A percentile compares a stretch with the other conserved stretches of the same genome.
Conservation (phyloP, 2,113 vertebrate species). For the Dipodomys merriami region DNA sequence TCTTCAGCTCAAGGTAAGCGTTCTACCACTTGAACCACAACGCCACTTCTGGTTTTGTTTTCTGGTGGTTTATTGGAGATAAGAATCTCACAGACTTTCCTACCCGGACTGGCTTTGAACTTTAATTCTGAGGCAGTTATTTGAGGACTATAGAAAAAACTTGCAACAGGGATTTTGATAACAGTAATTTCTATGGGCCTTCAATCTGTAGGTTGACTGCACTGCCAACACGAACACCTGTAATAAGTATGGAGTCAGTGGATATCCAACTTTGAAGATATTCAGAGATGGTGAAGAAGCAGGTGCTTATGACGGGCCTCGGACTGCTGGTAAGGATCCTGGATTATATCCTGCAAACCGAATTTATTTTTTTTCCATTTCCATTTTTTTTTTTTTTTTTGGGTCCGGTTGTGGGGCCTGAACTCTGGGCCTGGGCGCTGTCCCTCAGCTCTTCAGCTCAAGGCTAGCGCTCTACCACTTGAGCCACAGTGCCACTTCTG, state of each 20-base stretch:
- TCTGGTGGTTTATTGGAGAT: too few relatives aligned
- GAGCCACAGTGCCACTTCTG: too few relatives aligned
- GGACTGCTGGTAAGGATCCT: slow-evolving; percentile 91
- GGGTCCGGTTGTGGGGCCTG: background rate
- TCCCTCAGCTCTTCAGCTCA: too few relatives aligned
- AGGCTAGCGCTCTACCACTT: too few relatives aligned
- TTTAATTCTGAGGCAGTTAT: background rate
- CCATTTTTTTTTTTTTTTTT: background rate
- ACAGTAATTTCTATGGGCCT: background rate
- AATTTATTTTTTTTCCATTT: background rate
- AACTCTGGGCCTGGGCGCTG: too few relatives aligned
- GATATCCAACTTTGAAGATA: slow-evolving; percentile 98
- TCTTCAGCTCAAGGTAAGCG: too few relatives aligned
- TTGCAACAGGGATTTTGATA: background rate
- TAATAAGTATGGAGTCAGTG: slow-evolving; percentile 97
- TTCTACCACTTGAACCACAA: too few relatives aligned
- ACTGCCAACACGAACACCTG: slow-evolving; percentile 93
- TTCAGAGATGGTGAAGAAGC: slow-evolving; percentile 97
- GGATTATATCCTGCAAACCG: slow-evolving; percentile 9
- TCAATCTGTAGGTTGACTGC: slow-evolving; percentile 93
- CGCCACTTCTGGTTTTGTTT: too few relatives aligned
- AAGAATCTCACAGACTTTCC: too few relatives aligned
- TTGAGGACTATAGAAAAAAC: slow-evolving; percentile 27
- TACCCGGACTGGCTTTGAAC: too few relatives aligned
- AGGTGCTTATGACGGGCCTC: slow-evolving; percentile 95